Evolutionary conservation across 1,140 invertebrate genomes (phyloP).

Genomic region (Tenebrio molitor): DNA sequence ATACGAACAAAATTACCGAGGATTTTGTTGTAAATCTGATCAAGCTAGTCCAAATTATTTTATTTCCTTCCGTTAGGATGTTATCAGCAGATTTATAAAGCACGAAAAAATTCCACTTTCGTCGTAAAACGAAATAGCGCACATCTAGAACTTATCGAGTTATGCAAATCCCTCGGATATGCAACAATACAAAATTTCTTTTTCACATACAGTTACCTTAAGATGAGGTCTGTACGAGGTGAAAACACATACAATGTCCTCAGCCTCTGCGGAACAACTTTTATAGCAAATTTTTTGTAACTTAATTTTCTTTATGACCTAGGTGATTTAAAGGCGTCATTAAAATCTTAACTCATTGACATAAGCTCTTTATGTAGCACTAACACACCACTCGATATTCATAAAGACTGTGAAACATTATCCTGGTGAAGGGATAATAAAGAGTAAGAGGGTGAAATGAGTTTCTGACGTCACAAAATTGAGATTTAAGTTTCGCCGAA

Average conservation of each 20-base stretch:
- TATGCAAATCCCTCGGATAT: constrained; percentile 17
- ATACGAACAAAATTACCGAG: not conserved
- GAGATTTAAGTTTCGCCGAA: not conserved
- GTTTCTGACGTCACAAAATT: constrained; percentile 15
- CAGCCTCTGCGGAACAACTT: not conserved
- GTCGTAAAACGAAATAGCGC: not conserved
- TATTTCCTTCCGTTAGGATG: not conserved
- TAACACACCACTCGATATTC: constrained; percentile 18
- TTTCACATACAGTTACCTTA: constrained; percentile 10
- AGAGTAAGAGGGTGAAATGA: constrained; percentile 33
- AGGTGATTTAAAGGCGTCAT: constrained; percentile 3
- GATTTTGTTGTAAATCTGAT: not conserved
- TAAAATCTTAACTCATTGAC: constrained; percentile 32
- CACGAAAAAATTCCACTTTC: constrained; percentile 1
- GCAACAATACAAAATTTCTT: too few relatives aligned
- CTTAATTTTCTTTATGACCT: constrained; percentile 16
- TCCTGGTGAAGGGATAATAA: constrained; percentile 6
- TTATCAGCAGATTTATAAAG: not conserved
- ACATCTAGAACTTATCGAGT: constrained; percentile 11
- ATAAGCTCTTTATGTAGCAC: constrained; percentile 30
- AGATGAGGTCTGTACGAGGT: not conserved
- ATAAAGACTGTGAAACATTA: constrained; percentile 16
- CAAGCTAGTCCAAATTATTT: not conserved
- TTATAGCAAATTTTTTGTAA: constrained; percentile 7
- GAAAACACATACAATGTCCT: not conserved